phyloP scores from a whole-genome alignment of 2,888 invertebrate species.

The Parasteatoda lunata region DNA sequence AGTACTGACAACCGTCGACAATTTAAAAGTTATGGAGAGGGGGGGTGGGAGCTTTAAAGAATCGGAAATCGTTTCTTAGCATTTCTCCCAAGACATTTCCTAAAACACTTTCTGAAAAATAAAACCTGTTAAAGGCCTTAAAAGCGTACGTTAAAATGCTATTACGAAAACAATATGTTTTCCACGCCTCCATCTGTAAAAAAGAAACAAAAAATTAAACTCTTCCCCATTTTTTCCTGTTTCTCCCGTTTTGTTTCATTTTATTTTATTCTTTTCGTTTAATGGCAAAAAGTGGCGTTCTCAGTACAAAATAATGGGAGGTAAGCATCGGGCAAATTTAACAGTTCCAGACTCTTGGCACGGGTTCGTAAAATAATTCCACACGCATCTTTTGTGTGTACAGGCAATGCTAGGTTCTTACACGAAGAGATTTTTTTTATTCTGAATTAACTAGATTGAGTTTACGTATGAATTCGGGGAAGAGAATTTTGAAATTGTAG shows the following conservation, averaged over 20 bases:
- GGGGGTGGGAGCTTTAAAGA: neutral
- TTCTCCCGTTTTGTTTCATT: neutral
- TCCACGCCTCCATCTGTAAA: slow-evolving; percentile 26
- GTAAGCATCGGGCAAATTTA: neutral
- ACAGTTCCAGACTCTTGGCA: neutral
- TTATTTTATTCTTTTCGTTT: neutral
- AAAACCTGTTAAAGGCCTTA: slow-evolving; percentile 11
- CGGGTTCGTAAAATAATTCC: neutral
- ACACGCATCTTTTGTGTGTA: neutral
- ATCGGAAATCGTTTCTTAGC: neutral
- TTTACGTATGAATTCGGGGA: no score
- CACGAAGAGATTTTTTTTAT: neutral
- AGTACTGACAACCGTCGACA: neutral
- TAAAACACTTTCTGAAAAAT: slow-evolving; percentile 3
- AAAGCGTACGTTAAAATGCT: slow-evolving; percentile 33
- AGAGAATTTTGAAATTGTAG: no score
- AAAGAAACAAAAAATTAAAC: slow-evolving; percentile 2
- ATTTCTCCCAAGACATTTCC: neutral
- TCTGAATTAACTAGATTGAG: neutral
- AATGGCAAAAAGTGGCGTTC: neutral
- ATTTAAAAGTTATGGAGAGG: neutral
- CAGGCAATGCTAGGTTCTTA: neutral
- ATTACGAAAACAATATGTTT: slow-evolving; percentile 58
- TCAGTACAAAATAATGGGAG: neutral
- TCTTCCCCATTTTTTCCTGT: neutral